Conservation (phyloP, 2,113 vertebrate species). For the Orientallactaga bullata region DNA sequence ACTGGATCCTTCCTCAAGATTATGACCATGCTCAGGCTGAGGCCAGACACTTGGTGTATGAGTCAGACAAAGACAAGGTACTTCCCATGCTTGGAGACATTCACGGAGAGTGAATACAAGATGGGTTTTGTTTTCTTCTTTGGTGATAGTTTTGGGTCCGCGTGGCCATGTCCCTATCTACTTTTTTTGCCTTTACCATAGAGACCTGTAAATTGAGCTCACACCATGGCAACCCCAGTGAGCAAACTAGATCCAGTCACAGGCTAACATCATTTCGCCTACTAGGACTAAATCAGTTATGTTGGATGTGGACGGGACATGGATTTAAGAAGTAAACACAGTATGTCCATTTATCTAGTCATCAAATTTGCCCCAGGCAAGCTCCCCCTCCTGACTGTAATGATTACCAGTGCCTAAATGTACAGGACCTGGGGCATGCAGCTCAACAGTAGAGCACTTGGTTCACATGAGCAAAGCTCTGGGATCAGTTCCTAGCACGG, state of each 20-base stretch:
- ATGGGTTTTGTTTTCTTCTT: neutral
- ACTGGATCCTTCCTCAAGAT: conserved; percentile 98
- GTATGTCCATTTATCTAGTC: neutral
- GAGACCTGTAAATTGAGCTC: conserved; percentile 23
- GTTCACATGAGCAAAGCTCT: no score
- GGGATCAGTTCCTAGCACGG: neutral
- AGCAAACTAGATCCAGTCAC: neutral
- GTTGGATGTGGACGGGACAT: neutral
- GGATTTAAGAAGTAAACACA: neutral
- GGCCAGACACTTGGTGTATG: conserved; percentile 96
- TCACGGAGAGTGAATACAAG: conserved; percentile 10
- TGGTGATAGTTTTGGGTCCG: neutral
- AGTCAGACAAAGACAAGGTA: conserved; percentile 97
- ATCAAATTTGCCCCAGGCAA: neutral
- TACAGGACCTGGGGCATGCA: neutral
- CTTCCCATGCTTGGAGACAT: fast-evolving
- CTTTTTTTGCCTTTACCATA: conserved; percentile 20
- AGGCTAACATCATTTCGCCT: no score
- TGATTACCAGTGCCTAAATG: neutral
- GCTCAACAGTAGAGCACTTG: neutral
- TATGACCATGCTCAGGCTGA: conserved; percentile 98
- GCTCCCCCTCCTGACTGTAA: neutral
- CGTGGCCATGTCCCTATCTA: neutral
- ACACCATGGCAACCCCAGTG: neutral
- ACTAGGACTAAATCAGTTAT: neutral